Base-by-base conservation (phyloP, 2,113 vertebrate genomes). In the Mastomys natalensis region DNA sequence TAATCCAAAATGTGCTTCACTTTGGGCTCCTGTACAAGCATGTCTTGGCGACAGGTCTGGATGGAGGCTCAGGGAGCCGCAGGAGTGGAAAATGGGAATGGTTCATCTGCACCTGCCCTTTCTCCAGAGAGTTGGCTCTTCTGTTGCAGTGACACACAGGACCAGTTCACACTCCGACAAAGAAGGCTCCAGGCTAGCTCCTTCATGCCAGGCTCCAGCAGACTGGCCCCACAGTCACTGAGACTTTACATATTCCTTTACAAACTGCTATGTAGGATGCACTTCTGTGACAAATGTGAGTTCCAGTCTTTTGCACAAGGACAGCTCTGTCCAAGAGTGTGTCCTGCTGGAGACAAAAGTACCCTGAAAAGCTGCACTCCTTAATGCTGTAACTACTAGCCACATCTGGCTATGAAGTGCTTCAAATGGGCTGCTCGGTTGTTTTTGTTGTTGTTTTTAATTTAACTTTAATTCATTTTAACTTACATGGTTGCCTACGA, bases 31-130 rank as follows among this genome's bases (percentile, higher is more conserved):
- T 68, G 86, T 97, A 92, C 90, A 97, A 98, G 96, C 34, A 66
- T 53, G 74, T 90, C 97, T 98, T 98, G 98, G 98, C 55, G 78
- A 96, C 97, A 60, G 96, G 89, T 97, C 97, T 97, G 97, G 96
- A 98, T 97, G 86, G 87, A 98, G 97, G 97, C 97, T 97, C 97
- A 91, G 96, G 97, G 98, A 98, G 97, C 62, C 98, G 98, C 97
- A 96, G 97, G 97, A 96, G 97, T 98, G 98, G 98, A 98, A 99
- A 99, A 99, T 99, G 96, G 98, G 98, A 98, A 98, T 91, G 97
- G 97, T 97, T 98, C 76, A 60, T 97, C 97, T 87, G 97, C 98
- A 99, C 98, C 98, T 98, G 98, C 98, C 97, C 43, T 98, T 98
- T 91, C 98, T 98, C 98, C 87, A 95, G 98, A 98, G 98, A 97